Conservation (phyloP, 2,113 vertebrate species). For the Percopsis transmontana region DNA sequence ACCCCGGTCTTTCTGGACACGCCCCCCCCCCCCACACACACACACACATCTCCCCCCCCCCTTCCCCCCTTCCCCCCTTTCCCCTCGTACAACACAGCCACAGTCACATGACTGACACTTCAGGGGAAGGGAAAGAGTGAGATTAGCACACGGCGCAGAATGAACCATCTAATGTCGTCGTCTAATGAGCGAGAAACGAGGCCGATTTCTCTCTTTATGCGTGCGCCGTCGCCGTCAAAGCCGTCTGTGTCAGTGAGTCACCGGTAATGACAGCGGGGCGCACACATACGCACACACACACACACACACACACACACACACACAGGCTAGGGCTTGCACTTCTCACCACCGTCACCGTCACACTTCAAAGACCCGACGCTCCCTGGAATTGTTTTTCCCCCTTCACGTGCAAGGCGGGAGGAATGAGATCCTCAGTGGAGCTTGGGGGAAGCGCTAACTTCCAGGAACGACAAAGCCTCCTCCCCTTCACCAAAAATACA, state of each 20-base stretch:
- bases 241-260: constrained; percentile 49
- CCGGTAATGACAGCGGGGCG: constrained; percentile 44
- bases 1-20: neutral
- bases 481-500: neutral
- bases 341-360: constrained; percentile 56
- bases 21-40: neutral
- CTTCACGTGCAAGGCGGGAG: constrained; percentile 48
- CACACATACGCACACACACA: constrained; percentile 5
- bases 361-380: constrained; percentile 57
- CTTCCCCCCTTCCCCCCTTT: constrained; percentile 16
- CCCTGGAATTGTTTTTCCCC: constrained; percentile 24
- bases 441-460: constrained; percentile 51
- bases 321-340: neutral
- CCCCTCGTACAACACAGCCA: constrained; percentile 30
- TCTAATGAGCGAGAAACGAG: constrained; percentile 22
- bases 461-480: constrained; percentile 55
- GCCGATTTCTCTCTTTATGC: constrained; percentile 6
- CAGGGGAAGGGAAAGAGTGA: neutral
- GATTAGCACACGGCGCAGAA: constrained; percentile 7
- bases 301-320: no score
- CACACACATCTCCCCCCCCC: constrained; percentile 3
- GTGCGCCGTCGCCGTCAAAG: constrained; percentile 5
- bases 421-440: constrained; percentile 59
- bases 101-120: neutral
- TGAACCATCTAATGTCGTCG: neutral